Percentiles rank a stretch among this genome's conserved stretches.
Evolutionary conservation across 92 coral and sea anemone genomes (phyloP).

Genomic region (Zoanthus sansibaricus): DNA sequence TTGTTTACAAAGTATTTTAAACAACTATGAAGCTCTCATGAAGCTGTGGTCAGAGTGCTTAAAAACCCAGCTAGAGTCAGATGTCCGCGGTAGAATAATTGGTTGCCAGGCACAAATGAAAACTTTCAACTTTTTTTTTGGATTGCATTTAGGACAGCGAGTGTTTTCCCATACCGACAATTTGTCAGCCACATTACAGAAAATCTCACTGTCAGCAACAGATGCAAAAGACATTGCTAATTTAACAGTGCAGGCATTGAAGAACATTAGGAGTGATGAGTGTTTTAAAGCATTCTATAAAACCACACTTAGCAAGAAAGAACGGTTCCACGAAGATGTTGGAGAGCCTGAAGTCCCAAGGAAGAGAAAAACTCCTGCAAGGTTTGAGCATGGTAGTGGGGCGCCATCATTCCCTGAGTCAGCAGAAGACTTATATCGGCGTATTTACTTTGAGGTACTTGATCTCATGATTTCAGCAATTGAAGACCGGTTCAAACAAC

Average conservation of each 20-base stretch:
- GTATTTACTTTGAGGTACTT: constrained; percentile 56
- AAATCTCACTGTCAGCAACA: constrained; percentile 46
- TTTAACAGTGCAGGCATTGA: constrained; percentile 41
- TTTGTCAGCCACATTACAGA: constrained; percentile 49
- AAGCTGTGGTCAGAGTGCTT: constrained; percentile 6
- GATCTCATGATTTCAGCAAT: constrained; percentile 51
- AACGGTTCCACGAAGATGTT: constrained; percentile 52
- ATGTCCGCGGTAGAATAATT: constrained; percentile 5
- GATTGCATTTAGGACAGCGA: constrained; percentile 5
- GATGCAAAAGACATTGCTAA: constrained; percentile 51
- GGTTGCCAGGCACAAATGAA: constrained; percentile 6
- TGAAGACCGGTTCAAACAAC: constrained; percentile 62
- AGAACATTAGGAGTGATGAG: constrained; percentile 61
- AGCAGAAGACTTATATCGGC: constrained; percentile 61
- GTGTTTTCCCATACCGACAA: constrained; percentile 54
- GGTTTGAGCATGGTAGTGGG: constrained; percentile 59
- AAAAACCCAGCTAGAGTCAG: not conserved
- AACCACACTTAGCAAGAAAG: constrained; percentile 46
- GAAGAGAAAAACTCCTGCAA: constrained; percentile 55
- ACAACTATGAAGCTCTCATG: constrained; percentile 5
- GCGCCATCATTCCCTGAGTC: constrained; percentile 58
- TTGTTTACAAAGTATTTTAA: not conserved
- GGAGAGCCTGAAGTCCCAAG: constrained; percentile 67
- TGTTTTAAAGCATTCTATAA: constrained; percentile 56
- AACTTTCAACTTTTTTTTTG: constrained; percentile 1